Conservation (phyloP, 2,797 vertebrate genomes). For the Oceanodroma leucorhoa region DNA sequence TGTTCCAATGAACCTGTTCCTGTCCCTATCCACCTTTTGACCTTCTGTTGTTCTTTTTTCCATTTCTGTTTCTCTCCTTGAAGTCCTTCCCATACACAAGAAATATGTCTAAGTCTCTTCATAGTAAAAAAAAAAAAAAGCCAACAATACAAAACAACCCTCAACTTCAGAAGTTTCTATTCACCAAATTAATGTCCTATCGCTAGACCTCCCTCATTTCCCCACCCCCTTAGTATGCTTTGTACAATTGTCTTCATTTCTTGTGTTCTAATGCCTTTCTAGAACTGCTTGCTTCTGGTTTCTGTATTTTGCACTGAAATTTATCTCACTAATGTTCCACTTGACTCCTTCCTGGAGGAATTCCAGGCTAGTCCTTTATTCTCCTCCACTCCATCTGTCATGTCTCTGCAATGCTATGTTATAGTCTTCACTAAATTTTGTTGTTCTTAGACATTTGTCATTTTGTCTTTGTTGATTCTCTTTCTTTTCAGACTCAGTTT, state of each 20-base stretch:
- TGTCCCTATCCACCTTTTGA: not conserved
- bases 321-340: constrained; percentile 29
- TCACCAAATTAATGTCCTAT: not conserved
- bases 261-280: not conserved
- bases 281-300: constrained; percentile 37
- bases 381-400: constrained; percentile 66
- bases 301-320: constrained; percentile 26
- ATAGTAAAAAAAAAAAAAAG: not conserved
- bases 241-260: not conserved
- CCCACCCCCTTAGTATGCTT: not conserved
- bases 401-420: not conserved
- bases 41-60: not conserved
- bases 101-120: not conserved
- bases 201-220: not conserved
- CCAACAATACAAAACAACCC: not conserved
- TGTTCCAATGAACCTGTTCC: not conserved
- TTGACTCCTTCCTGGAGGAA: constrained; percentile 53
- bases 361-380: constrained; percentile 53
- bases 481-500: constrained; percentile 3
- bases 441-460: constrained; percentile 29
- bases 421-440: constrained; percentile 21
- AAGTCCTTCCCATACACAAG: not conserved
- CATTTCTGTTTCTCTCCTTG: not conserved
- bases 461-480: constrained; percentile 35
- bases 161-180: not conserved